phyloP scores from a whole-genome alignment of 2,888 invertebrate genomes.

The Acronicta alni region DNA sequence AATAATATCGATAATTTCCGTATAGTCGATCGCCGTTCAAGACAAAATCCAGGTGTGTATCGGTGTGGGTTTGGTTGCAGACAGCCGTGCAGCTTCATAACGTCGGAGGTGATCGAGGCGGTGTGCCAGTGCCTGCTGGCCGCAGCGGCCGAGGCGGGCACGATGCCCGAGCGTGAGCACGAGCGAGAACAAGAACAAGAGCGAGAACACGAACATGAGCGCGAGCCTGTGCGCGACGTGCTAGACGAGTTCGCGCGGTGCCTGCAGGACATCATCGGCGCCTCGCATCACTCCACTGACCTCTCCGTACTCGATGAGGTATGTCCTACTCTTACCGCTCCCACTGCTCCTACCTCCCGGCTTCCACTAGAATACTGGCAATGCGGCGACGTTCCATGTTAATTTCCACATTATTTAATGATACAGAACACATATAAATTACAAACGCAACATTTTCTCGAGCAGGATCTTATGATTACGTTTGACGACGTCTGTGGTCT shows the following conservation, averaged over 20 bases:
- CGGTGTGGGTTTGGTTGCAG: conserved; percentile 77
- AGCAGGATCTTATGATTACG: no score
- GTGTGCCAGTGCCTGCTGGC: conserved; percentile 98
- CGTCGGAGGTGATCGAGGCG: conserved; percentile 98
- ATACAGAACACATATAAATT: no score
- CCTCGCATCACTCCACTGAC: conserved; percentile 70
- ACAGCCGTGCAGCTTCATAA: conserved; percentile 97
- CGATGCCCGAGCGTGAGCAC: conserved; percentile 84
- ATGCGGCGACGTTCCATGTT: no score
- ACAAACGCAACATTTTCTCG: no score
- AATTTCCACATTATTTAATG: no score
- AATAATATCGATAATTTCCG: no score
- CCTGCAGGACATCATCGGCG: conserved; percentile 95
- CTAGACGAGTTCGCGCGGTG: conserved; percentile 98
- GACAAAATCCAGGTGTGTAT: no score
- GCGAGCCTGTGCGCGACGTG: conserved; percentile 92
- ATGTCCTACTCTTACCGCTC: background rate
- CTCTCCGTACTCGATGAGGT: conserved; percentile 61
- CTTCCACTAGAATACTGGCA: no score
- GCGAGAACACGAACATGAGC: conserved; percentile 91
- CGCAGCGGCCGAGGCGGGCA: conserved; percentile 94
- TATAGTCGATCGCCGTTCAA: no score
- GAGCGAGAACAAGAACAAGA: conserved; percentile 57
- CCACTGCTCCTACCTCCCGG: no score
- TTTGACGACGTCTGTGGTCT: no score